Evolutionary conservation across 2,113 vertebrate species (phyloP).

Genomic region (Phrynosoma blainvillii): DNA sequence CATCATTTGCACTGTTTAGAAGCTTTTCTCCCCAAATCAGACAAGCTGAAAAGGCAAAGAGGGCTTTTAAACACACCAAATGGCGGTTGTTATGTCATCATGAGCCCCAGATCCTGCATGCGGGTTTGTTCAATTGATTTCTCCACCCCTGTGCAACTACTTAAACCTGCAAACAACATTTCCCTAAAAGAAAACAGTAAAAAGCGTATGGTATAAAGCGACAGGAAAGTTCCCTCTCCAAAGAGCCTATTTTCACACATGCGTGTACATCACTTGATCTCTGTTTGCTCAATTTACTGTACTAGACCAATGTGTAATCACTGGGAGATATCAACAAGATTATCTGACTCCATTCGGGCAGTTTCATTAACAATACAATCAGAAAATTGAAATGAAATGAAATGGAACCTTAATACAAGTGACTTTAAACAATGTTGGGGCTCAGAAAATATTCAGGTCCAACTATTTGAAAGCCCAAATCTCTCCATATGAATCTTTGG

Average conservation of each 20-base stretch:
- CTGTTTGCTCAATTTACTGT: background rate
- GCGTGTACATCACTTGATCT: background rate
- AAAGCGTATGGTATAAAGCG: background rate
- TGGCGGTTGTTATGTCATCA: background rate
- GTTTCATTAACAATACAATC: too few relatives aligned
- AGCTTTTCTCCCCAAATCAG: conserved; percentile 55
- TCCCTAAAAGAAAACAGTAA: background rate
- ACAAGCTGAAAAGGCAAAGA: conserved; percentile 57
- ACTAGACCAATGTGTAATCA: background rate
- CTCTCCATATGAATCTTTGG: too few relatives aligned
- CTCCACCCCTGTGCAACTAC: background rate
- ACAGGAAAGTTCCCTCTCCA: background rate
- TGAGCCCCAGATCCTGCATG: too few relatives aligned
- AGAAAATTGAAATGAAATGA: too few relatives aligned
- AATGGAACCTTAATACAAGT: too few relatives aligned
- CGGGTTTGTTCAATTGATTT: background rate
- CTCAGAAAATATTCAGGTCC: too few relatives aligned
- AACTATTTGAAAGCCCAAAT: too few relatives aligned
- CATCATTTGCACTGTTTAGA: conserved; percentile 65
- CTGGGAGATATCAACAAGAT: too few relatives aligned
- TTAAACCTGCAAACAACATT: too few relatives aligned
- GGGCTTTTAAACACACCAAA: conserved; percentile 50
- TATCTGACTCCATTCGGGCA: too few relatives aligned
- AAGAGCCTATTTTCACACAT: background rate
- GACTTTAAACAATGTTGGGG: too few relatives aligned